Evolutionary conservation across 2,797 vertebrate genomes (phyloP), one percentile per base, ranked within the genome.

Genomic region (Gymnoscopelus microlampas): DNA sequence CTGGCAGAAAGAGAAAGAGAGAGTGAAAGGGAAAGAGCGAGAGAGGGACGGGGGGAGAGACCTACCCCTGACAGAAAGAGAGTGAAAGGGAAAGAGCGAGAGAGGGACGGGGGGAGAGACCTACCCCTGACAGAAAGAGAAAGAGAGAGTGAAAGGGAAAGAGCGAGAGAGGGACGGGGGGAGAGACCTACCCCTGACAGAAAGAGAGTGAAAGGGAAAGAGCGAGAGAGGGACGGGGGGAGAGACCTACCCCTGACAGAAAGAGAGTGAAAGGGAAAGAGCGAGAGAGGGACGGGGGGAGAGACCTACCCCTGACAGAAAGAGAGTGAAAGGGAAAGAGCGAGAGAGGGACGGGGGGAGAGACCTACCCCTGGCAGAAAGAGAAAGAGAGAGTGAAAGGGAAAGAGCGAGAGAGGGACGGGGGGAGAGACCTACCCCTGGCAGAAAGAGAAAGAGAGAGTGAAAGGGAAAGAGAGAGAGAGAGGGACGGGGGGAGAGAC

Each of bases 61-160:
- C 32, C 32, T 6, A 35, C 32, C 32, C 32, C 32, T 35, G 3
- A 3, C n/a, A 10, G 5, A 39, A 3, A 53, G 26, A 53, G 47
- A 15, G 8, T 3, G 4, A 13, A 2, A 63, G 55, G 13, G 19
- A 68, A 56, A 29, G 62, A 65, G 26, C 48, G 73, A 76, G 2
- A 55, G 69, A 7, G 57, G 39, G 63, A 23, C 8, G 63, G 63
- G 61, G 35, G 71, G 68, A 69, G 66, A 92, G 92, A 95, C 97
- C 95, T 92, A 99, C 97, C 96, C 97, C 97, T 80, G 97, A 97
- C 91, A 99, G 92, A n/a, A n/a, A n/a, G n/a, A n/a, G n/a, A n/a
- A n/a, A n/a, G n/a, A 23, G 54, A 23, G 7, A 26, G 54, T 1
- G 9, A 26, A 15, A 56, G 8, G 9, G 19, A 8, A 6, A 58